Base-by-base conservation (phyloP, 2,113 vertebrate species). In the Urocynchramus pylzowi region DNA sequence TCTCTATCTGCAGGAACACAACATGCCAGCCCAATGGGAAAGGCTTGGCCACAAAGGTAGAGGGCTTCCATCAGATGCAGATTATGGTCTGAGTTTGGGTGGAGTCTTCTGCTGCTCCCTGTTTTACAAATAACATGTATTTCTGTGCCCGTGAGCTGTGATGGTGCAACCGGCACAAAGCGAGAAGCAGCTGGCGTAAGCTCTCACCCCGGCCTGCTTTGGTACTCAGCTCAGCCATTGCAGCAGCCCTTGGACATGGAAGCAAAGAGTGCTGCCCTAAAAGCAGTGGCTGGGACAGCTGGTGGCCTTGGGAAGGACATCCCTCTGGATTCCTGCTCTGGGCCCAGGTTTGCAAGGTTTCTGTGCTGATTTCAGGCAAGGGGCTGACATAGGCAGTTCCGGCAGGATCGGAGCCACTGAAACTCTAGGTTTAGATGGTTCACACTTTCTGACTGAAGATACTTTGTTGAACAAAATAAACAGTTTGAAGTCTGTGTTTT, bases 141-240 rank as follows among this genome's bases (percentile, higher is more conserved):
- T 87, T 71, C 44, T 28, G 35, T 61, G 64, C 47, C 54, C 0
- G 0, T 49, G 67, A 85, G n/a, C 50, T 61, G 30, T 5, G 45
- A 21, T 19, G n/a, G 50, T 57, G 22, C 28, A 37, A 2, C 7
- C 9, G 10, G 7, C 31, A 52, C 35, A 47, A 41, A 33, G 54
- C 1, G 10, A 74, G 68, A 44, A 76, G n/a, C 17, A 13, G 47
- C 19, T 30, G 42, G 24, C 53, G 6, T 39, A 6, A 59, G 11
- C 9, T 84, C 28, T 39, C 52, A 45, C 2, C 63, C 44, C 4
- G 0, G 23, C 21, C 17, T 0, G 0, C 37, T 41, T 42, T 26
- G 52, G 30, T 64, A 4, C 20, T 71, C 0, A 0, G 35, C 53
- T 53, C 44, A 42, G 59, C 22, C 35, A 2, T 7, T 45, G 54